Conservation (phyloP, 2,888 invertebrate genomes). For the Fissipunctia ypsillon region DNA sequence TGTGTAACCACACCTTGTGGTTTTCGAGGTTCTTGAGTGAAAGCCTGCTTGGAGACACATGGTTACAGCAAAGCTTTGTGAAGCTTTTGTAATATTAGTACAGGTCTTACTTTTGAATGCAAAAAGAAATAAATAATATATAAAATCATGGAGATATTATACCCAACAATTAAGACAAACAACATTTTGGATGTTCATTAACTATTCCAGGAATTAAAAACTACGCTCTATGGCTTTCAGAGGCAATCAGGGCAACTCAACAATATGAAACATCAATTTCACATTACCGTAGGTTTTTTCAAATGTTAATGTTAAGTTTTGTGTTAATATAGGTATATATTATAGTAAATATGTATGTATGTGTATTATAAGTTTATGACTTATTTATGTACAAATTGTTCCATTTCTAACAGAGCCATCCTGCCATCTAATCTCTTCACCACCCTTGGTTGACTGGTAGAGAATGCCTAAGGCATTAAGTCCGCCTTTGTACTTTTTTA, state of each 20-base stretch:
- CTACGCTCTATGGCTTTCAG: not conserved
- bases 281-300: not conserved
- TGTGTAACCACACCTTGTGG: slow-evolving; percentile 56
- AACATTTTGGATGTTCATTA: not conserved
- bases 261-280: slow-evolving; percentile 31
- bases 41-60: slow-evolving; percentile 35
- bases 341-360: too few species aligned
- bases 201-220: not conserved
- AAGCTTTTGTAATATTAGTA: not conserved
- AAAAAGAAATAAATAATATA: not conserved
- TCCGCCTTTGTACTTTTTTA: too few species aligned
- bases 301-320: too few species aligned
- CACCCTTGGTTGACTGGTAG: too few species aligned
- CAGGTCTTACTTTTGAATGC: not conserved
- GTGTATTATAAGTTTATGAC: too few species aligned
- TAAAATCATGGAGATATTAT: not conserved
- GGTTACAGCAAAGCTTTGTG: not conserved
- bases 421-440: too few species aligned
- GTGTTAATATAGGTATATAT: too few species aligned
- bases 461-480: too few species aligned
- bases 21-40: slow-evolving; percentile 34
- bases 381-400: too few species aligned
- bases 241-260: slow-evolving; percentile 7
- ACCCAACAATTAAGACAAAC: not conserved
- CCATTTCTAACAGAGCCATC: too few species aligned